Evolutionary conservation across 2,888 invertebrate species (phyloP), one percentile per base, ranked within the genome.

Genomic region (Lissonota sp.): DNA sequence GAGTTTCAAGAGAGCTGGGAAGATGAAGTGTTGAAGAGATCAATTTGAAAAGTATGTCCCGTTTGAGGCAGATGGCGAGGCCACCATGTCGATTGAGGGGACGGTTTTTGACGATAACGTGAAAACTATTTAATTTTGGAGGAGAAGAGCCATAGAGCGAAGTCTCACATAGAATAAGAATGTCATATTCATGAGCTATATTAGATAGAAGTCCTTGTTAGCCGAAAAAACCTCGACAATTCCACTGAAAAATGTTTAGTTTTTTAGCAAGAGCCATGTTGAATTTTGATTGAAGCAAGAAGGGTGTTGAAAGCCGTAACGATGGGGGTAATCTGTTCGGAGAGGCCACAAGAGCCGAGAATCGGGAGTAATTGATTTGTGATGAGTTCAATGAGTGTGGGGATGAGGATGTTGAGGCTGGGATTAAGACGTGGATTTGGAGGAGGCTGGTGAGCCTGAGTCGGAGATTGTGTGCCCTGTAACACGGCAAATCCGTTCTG

Each of bases 201-300:
- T 49, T 70, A 0, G 49, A 8, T 26, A 53, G 5, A n/a, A 64
- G 60, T 1, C 37, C 42, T 8, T 14, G 46, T 66, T 77, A 64
- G 10, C 49, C 71, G 6, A 26, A n/a, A 8, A 77, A n/a, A 5
- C 63, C 46, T 2, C 55, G 46, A n/a, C 69, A 70, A 8, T 64
- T 76, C 70, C 76, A 76, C 42, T 76, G 70, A 5, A 64, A 42
- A 4, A 78, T 78, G 1, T 70, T 66, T 5, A 78, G 4, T 1
- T 26, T 8, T 39, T 26, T 60, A 44, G 6, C 10, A 10, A 8
- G 6, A 10, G 44, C 26, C n/a, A 39, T 5, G 1, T 58, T n/a
- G 40, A 5, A 4, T 2, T 12, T 12, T 42, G 60, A 44, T 44
- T 62, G 60, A 62, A 62, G 60, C 10, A 2, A 60, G 46, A 5